Evolutionary conservation across 2,797 vertebrate genomes (phyloP), one percentile per base, ranked within the genome.

Genomic region (Champsocephalus gunnari): DNA sequence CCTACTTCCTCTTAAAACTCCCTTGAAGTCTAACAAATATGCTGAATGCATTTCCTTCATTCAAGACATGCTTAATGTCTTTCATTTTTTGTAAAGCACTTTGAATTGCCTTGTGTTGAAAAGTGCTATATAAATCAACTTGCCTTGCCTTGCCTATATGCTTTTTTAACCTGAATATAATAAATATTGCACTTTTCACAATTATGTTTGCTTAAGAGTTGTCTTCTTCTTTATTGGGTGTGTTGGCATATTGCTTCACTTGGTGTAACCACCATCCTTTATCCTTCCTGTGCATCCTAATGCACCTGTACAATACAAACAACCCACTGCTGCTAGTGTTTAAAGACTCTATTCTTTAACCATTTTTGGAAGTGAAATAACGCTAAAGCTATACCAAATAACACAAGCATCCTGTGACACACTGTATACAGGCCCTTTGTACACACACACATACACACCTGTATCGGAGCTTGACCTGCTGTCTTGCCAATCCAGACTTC

Each of bases 401-500:
- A 66, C 34, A 60, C 2, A 53, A 2, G 0, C 21, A 45, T 9
- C 58, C 9, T 21, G 54, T 21, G 3, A 38, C 34, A 49, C 21
- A 24, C 2, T 12, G 21, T 45, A 34, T 38, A 47, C 34, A 48
- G 21, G 4, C n/a, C 13, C 9, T 34, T 34, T 49, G 24, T 1
- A 34, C 56, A n/a, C 56, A 61, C 7, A 48, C 44, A 65, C 8
- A n/a, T 48, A 74, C 88, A 53, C 50, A 95, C 94, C 93, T 88
- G 82, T 80, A 43, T 90, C 86, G 50, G 65, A 83, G 66, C 68
- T 88, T 4, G 77, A 75, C 75, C 54, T 87, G 83, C 89, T 62
- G 9, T 93, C 92, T 54, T 92, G 91, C 58, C 85, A 87, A 16
- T 94, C 92, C 78, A 89, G 54, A 80, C 43, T 84, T 80, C 50